Evolutionary conservation across 2,113 vertebrate genomes (phyloP).

Genomic region (Tyrannus savana): DNA sequence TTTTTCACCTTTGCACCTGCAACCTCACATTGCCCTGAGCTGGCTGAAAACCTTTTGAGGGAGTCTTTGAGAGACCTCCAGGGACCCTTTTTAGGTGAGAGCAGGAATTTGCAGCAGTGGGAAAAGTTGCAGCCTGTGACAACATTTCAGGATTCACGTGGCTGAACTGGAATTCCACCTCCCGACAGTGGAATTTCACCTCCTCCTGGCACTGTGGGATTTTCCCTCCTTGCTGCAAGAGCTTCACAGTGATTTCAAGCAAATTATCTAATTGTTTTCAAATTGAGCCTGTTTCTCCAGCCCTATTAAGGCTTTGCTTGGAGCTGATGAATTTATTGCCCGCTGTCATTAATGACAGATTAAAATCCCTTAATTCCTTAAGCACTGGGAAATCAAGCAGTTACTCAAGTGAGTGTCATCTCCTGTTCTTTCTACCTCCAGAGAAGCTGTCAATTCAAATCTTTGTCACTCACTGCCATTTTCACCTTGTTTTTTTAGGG

Average conservation of each 20-base stretch:
- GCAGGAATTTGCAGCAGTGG: background rate
- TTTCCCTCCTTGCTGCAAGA: accelerated
- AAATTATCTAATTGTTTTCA: slow-evolving; percentile 2
- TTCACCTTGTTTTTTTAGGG: background rate
- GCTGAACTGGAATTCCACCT: background rate
- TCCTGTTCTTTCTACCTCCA: background rate
- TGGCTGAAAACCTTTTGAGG: background rate
- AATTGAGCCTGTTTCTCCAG: background rate
- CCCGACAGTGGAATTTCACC: background rate
- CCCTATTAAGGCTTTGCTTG: background rate
- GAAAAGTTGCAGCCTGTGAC: accelerated
- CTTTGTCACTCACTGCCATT: background rate
- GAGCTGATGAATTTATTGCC: background rate
- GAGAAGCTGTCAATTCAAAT: background rate
- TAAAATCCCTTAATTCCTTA: background rate
- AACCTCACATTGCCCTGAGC: background rate
- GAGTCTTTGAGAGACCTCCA: background rate
- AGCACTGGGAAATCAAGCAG: background rate
- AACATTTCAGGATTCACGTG: background rate
- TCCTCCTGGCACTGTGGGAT: background rate
- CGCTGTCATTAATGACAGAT: background rate
- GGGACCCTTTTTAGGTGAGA: background rate
- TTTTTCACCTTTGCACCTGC: background rate
- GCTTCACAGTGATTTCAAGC: accelerated
- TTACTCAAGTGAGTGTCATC: background rate